Base-by-base conservation (phyloP, 2,888 invertebrate genomes). In the Escarpia spicata region DNA sequence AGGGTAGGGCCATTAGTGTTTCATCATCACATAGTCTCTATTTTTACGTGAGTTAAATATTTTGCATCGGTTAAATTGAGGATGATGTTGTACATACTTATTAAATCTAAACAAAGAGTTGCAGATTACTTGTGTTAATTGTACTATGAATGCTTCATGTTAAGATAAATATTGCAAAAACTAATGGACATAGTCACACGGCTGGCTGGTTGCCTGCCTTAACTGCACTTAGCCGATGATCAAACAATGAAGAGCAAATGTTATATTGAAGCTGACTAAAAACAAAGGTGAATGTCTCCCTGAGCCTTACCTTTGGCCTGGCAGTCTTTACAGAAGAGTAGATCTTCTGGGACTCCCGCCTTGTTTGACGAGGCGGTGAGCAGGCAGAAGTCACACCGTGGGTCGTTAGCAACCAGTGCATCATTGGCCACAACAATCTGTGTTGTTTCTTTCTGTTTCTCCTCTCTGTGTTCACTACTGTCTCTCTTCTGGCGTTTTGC, bases 291-390 rank as follows among this genome's bases (percentile, higher is more conserved):
- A 19, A 4, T 26, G 26, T 60, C 15, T 15, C 19, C 19, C 15
- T 26, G 19, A 75, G 26, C 75, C 93, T 45, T 93, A 96, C 96
- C 96, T 95, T 95, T 96, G 19, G 96, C 95, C 93, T 95, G 95
- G 94, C 96, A 96, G 93, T 96, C 96, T 93, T 95, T 96, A 93
- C 96, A 96, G 15, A 95, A 94, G 6, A 96, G 95, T n/a, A 96
- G 94, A 8, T 94, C 94, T 92, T 96, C 96, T 15, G 94, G 93
- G 43, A 94, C 93, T 2, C 96, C 96, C 44, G 94, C 97, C 96
- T 94, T 94, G 94, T 96, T 97, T 52, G 94, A 93, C 6, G 94
- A 94, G 37, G 95, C 94, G 8, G 96, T 95, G 92, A 95, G 94
- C 31, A 95, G 94, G 93, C 96, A 96, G 93, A 95, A 96, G 94